Percentiles rank a stretch among this genome's conserved stretches.
Conservation (phyloP, 2,113 vertebrate genomes). For the Aythya baeri region DNA sequence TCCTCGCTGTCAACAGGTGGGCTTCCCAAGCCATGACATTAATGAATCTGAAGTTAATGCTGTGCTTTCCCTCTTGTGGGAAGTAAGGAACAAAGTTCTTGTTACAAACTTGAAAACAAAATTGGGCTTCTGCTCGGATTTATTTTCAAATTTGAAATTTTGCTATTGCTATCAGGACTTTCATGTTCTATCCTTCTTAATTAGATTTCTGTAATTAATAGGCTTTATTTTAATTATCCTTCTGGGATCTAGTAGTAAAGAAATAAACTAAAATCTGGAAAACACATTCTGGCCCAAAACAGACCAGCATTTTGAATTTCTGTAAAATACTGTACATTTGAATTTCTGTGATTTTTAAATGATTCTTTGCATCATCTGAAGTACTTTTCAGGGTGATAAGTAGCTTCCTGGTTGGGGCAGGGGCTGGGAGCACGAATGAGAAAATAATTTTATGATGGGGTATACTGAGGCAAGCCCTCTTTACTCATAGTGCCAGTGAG, state of each 20-base stretch:
- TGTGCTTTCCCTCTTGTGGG: too few species aligned
- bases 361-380: neutral
- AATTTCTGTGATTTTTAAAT: neutral
- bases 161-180: neutral
- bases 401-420: neutral
- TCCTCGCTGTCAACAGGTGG: neutral
- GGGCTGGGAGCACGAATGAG: neutral
- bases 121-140: neutral
- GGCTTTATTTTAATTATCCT: neutral
- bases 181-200: neutral
- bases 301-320: neutral
- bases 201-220: neutral
- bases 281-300: neutral
- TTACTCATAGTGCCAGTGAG: neutral
- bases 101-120: neutral
- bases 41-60: neutral
- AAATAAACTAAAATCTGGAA: neutral
- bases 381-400: neutral
- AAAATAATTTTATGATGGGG: neutral
- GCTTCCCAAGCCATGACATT: neutral
- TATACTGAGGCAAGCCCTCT: neutral
- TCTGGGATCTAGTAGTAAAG: neutral
- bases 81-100: neutral
- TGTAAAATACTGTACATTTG: neutral
- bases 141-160: neutral